These are phyloP conservation scores for Amazona guildingii DNA, from an alignment of 2,113 vertebrate species.

Conservation along the genomic window DNA sequence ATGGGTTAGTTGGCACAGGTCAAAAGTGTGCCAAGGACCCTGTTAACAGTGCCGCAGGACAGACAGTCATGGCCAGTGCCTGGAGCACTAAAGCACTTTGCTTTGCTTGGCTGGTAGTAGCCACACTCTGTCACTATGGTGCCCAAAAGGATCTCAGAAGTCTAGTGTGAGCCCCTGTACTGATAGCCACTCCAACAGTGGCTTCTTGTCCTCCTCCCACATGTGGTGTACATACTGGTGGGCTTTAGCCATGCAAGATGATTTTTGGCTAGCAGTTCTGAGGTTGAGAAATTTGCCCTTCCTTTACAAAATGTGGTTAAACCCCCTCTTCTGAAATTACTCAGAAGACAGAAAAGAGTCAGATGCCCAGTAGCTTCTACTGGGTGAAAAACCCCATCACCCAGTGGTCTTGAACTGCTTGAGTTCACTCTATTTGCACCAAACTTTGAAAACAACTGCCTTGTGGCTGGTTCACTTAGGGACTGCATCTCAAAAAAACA, in stretches of 20 bases:
- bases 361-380: not conserved
- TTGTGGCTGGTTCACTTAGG: not conserved
- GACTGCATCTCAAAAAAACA: not conserved
- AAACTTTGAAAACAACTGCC: not conserved
- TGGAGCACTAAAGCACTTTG: not conserved
- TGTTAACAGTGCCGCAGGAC: not conserved
- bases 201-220: not conserved
- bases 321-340: not conserved
- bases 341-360: not conserved
- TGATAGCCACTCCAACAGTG: not conserved
- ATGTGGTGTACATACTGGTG: fast-evolving
- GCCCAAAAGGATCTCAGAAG: not conserved
- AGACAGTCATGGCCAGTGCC: fast-evolving
- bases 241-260: not conserved
- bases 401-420: not conserved
- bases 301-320: not conserved
- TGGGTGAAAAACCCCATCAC: not conserved
- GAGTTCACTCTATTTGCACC: not conserved
- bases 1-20: not conserved
- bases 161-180: not conserved
- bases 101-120: not conserved
- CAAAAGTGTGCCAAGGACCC: not conserved
- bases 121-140: not conserved
- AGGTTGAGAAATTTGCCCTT: not conserved
- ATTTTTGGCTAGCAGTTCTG: not conserved